Evolutionary conservation across 2,888 invertebrate species (phyloP).

Genomic region (Chesias legatella): DNA sequence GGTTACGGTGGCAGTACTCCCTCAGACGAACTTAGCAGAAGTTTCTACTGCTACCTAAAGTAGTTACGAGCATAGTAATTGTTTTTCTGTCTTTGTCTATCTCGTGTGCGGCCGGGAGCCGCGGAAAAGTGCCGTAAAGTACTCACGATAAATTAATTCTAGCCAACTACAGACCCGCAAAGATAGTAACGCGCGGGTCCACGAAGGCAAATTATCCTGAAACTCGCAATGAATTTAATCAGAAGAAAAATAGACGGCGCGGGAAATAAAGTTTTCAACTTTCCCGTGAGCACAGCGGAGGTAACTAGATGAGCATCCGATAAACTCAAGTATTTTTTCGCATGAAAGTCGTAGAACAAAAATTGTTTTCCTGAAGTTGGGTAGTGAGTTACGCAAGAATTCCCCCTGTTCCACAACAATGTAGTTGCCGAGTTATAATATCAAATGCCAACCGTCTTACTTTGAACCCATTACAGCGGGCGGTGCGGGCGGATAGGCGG

Average conservation of each 20-base stretch:
- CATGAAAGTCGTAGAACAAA: slow-evolving; percentile 33
- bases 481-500: too few relatives aligned
- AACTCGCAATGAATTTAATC: slow-evolving; percentile 34
- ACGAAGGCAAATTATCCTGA: slow-evolving; percentile 28
- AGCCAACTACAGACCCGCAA: slow-evolving; percentile 23
- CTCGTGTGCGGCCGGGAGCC: slow-evolving; percentile 6
- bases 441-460: slow-evolving; percentile 27
- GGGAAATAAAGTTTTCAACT: slow-evolving; percentile 32
- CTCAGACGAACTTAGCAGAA: too few relatives aligned
- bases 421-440: slow-evolving; percentile 28
- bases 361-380: slow-evolving; percentile 32
- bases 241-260: slow-evolving; percentile 34
- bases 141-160: slow-evolving; percentile 24
- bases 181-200: slow-evolving; percentile 20
- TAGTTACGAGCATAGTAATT: slow-evolving; percentile 5
- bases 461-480: slow-evolving; percentile 22
- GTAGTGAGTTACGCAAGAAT: slow-evolving; percentile 30
- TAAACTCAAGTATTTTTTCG: slow-evolving; percentile 34
- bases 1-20: too few relatives aligned
- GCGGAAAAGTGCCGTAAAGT: slow-evolving; percentile 15
- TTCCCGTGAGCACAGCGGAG: slow-evolving; percentile 27
- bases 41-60: too few relatives aligned
- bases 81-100: slow-evolving; percentile 15
- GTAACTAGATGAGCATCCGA: slow-evolving; percentile 35
- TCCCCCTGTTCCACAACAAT: slow-evolving; percentile 26